Base-by-base conservation (phyloP, 2,113 vertebrate species). In the Melierax canorus region DNA sequence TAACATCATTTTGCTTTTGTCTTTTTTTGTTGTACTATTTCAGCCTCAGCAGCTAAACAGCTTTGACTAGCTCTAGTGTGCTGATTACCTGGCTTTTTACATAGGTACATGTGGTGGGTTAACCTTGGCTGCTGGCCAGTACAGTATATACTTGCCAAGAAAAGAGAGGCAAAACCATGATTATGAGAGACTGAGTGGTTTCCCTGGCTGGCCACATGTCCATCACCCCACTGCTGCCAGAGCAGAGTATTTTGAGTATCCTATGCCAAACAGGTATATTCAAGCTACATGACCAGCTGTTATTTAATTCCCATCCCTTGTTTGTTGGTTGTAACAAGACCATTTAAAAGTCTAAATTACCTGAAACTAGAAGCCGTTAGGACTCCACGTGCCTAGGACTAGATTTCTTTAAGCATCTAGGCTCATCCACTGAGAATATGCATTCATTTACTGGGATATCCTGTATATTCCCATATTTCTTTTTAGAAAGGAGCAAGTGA, bases 331-430 rank as follows among this genome's bases (percentile, higher is more conserved):
- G n/a, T n/a, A 59, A 51, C 0, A 10, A 51, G 24, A 48, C 15
- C 11, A 2, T 53, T 39, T 4, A 5, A 12, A 24, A 73, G 16
- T 36, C 48, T 3, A 5, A 36, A 22, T 34, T 15, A 3, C 3
- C 36, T 34, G 43, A 11, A 76, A 8, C 3, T 4, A 6, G 56
- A 10, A n/a, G 59, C 45, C 39, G 46, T 17, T 24, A 30, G 53
- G 38, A 3, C 38, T 84, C 24, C 0, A 0, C 1, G 3, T 30
- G 17, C 15, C 23, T 10, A 2, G 14, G 64, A 3, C 32, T 7
- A 21, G 32, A 7, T 24, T 58, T 12, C 23, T 36, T 7, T 14
- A 12, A 23, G 14, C 1, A 0, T 27, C 19, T 30, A 5, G 38
- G 29, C 15, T 68, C 21, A 2, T 19, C 62, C 45, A 1, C 19